Percentiles rank a stretch among this genome's conserved stretches.
phyloP scores from a whole-genome alignment of 2,797 vertebrate genomes.

The Eleutherodactylus coqui region DNA sequence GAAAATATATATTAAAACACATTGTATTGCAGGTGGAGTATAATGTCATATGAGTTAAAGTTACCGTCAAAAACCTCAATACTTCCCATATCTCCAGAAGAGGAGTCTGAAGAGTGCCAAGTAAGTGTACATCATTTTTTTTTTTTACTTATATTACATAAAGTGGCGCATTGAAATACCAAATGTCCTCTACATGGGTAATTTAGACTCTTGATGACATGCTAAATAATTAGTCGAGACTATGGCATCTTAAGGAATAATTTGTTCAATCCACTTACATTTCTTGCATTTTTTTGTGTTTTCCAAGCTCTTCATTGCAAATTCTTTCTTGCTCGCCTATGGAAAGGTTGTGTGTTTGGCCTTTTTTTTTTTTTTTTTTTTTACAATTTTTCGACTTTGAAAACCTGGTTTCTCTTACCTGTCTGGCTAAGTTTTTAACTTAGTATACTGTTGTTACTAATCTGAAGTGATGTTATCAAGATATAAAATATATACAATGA shows the following conservation, averaged over 20 bases:
- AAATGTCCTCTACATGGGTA: too few relatives aligned
- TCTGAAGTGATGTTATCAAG: not conserved
- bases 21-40: constrained; percentile 87
- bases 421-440: too few relatives aligned
- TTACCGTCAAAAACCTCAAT: constrained; percentile 88
- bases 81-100: constrained; percentile 86
- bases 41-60: constrained; percentile 99
- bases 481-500: not conserved
- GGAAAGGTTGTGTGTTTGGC: too few relatives aligned
- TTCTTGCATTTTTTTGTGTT: not conserved
- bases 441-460: not conserved
- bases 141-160: not conserved
- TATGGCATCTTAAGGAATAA: too few relatives aligned
- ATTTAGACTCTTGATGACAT: too few relatives aligned
- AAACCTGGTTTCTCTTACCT: too few relatives aligned
- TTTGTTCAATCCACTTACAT: too few relatives aligned
- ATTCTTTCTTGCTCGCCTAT: not conserved
- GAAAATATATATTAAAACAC: not conserved
- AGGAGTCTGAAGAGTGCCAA: constrained; percentile 86
- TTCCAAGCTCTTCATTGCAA: not conserved
- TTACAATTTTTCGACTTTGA: too few relatives aligned
- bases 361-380: too few relatives aligned
- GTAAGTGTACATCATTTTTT: constrained; percentile 71
- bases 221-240: too few relatives aligned
- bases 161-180: too few relatives aligned